Base-by-base conservation (phyloP, 2,888 invertebrate species). In the Eubasilissa splendida region DNA sequence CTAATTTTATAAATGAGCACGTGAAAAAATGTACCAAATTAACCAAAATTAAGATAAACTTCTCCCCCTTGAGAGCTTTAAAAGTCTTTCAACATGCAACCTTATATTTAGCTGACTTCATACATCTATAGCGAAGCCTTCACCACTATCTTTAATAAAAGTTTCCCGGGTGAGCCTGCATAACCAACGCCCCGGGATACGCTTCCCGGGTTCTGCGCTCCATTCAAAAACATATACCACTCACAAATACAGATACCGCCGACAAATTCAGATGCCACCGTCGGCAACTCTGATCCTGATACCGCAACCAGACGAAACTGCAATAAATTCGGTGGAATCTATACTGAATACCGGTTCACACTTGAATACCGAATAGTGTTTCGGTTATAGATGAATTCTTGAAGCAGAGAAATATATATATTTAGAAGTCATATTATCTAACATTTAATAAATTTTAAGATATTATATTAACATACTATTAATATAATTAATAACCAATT, bases 161-260 rank as follows among this genome's bases (percentile, higher is more conserved):
- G 71, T 73, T 73, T 70, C 63, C 33, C 74, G 33, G 59, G 58
- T n/a, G 58, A 58, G n/a, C 74, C 31, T n/a, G 58, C 31, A 33
- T 42, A 42, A 58, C 59, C 22, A 77, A 52, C 68, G 77, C 77
- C 77, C 42, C 58, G 59, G 77, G 77, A 14, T 42, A 71, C 50
- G 63, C 68, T 33, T 53, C 42, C 42, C 60, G n/a, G 71, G 31
- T 14, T 70, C 70, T 60, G n/a, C 50, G 73, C 65, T 73, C 66
- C 78, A 63, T 80, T 80, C 79, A 76, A 78, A 80, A 82, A 80
- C 78, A 82, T 71, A 80, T 54, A 77, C 70, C 54, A 70, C 14
- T 54, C 12, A 54, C 70, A 22, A 70, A 10, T 70, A 22, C 53
- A 63, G 52, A n/a, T 52, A 68, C 68, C 14, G 14, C 33, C 60